Base-by-base conservation (phyloP, 2,888 invertebrate species). In the Elegia similella region DNA sequence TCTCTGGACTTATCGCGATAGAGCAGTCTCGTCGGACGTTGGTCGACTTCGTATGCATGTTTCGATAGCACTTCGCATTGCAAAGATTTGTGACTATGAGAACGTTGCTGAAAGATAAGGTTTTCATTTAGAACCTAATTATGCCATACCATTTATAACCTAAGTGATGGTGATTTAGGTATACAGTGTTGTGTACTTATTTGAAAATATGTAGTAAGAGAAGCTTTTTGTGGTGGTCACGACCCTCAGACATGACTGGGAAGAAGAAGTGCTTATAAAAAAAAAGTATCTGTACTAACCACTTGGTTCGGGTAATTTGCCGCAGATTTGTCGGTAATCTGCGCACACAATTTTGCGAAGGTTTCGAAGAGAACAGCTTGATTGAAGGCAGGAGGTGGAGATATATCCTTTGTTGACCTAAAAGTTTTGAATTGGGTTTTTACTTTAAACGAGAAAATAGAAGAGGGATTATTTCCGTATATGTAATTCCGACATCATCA, bases 1-100 rank as follows among this genome's bases (percentile, higher is more conserved):
- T 80, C 84, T 56, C 72, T 72, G 6, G 80, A 78, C 47, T 67
- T 68, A 1, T 78, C 80, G 34, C 72, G 68, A 56, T 72, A 76
- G 2, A 59, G 63, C 15, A 75, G 61, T 12, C 74, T 72, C 1
- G 73, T 74, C 10, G 82, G 82, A 5, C 71, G 77, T 1, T 73
- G 73, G 6, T 82, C 81, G 0, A 62, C 61, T 5, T 81, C 75
- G 0, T 69, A 43, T 6, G 79, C 78, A 6, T 65, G 70, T 52
- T 62, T 73, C 0, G 80, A 58, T 13, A 64, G 23, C 1, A 77
- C 84, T 70, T 88, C 86, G 60, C 88, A 88, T 69, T 90, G 88
- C 29, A 90, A 65, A 1, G 90, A 90, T 68, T 89, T 89, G 66
- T 90, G 85, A 52, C 90, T 90, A 15, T 80, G 81, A n/a, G 79